Conservation (phyloP, 1,140 invertebrate species). For the Caenorhabditis latens region DNA sequence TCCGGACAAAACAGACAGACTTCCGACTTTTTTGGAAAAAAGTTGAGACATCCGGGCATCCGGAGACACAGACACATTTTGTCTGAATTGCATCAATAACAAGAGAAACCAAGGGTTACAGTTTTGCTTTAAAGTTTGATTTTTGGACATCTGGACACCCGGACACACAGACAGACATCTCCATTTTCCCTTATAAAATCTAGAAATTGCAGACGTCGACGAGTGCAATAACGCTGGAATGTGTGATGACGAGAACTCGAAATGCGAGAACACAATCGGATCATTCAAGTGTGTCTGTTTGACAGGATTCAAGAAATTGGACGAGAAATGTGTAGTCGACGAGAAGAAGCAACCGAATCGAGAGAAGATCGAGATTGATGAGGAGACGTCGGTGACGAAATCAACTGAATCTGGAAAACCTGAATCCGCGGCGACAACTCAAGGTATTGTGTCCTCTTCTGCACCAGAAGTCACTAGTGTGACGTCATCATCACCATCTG, state of each 20-base stretch:
- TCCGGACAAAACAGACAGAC: too few relatives aligned
- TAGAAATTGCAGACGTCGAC: slow-evolving; percentile 53
- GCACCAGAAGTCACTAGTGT: not conserved
- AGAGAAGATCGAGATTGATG: slow-evolving; percentile 9
- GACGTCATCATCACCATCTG: not conserved
- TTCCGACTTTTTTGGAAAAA: too few relatives aligned
- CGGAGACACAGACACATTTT: too few relatives aligned
- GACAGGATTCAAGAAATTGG: slow-evolving; percentile 65
- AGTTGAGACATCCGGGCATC: too few relatives aligned
- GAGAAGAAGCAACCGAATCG: slow-evolving; percentile 43
- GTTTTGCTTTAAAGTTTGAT: too few relatives aligned
- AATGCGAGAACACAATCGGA: slow-evolving; percentile 71
- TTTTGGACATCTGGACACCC: too few relatives aligned
- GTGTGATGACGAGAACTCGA: slow-evolving; percentile 66
- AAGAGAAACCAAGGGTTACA: too few relatives aligned
- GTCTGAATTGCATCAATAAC: too few relatives aligned
- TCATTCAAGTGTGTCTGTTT: slow-evolving; percentile 70
- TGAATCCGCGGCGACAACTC: too few relatives aligned
- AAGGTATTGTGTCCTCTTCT: slow-evolving; percentile 30
- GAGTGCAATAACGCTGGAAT: slow-evolving; percentile 53
- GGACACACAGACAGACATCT: not conserved
- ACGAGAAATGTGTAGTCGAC: slow-evolving; percentile 23
- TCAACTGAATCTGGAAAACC: not conserved
- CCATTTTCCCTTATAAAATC: not conserved
- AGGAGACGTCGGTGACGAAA: not conserved